Conservation (phyloP, 2,113 vertebrate genomes). For the Podilymbus podiceps region DNA sequence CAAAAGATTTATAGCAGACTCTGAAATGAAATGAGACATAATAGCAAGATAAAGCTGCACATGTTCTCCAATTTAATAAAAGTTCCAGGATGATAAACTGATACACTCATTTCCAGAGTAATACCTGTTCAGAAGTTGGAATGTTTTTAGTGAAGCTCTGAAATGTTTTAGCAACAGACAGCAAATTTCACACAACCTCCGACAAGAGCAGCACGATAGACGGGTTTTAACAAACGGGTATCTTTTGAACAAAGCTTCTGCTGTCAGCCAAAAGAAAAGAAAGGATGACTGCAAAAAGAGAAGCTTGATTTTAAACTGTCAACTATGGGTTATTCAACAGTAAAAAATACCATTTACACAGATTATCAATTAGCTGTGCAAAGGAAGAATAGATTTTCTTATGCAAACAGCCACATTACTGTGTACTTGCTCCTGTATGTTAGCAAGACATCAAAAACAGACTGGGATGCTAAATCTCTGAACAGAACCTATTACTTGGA, state of each 20-base stretch:
- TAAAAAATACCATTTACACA: background rate
- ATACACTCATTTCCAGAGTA: constrained; percentile 35
- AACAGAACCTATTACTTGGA: constrained; percentile 32
- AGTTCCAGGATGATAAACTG: background rate
- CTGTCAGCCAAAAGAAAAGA: constrained; percentile 14
- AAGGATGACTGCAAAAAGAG: constrained; percentile 39
- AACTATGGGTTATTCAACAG: background rate
- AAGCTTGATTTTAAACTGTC: background rate
- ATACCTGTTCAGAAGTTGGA: constrained; percentile 45
- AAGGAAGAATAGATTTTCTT: background rate
- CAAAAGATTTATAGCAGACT: background rate
- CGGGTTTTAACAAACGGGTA: background rate
- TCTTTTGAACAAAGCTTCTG: background rate
- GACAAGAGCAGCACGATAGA: background rate
- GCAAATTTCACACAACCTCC: constrained; percentile 46
- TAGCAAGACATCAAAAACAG: background rate
- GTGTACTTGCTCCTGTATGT: background rate
- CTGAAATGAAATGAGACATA: background rate
- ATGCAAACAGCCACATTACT: background rate
- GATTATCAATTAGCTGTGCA: background rate
- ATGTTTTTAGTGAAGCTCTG: constrained; percentile 63
- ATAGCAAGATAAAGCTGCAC: background rate
- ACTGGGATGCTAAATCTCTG: background rate
- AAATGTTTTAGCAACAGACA: constrained; percentile 64
- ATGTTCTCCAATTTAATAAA: background rate